Base-by-base conservation (phyloP, 2,113 vertebrate genomes). In the Myocastor coypus region DNA sequence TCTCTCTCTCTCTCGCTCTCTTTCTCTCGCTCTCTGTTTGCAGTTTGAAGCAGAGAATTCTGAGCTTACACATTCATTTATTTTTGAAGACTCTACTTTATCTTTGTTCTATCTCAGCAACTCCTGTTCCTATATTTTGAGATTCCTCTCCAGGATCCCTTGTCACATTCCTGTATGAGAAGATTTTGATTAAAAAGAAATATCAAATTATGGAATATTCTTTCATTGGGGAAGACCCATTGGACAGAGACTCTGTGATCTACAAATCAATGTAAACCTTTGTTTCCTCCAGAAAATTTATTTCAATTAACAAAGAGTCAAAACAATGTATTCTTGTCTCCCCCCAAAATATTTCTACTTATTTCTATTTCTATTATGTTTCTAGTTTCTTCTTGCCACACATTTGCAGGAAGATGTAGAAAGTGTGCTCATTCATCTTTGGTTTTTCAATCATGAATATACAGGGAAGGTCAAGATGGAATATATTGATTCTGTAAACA, bases 201-300 rank as follows among this genome's bases (percentile, higher is more conserved):
- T 42, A 30, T 1, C n/a, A 26, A 28, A 46, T 40, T 37, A 7
- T 42, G 77, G 77, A 64, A 40, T 63, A 34, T 34, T 66, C 55
- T 40, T 77, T 59, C 34, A 12, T 19, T 77, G n/a, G 26, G 13
- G 42, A 71, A 86, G 37, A 86, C 24, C 50, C 16, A 26, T 32
- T n/a, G 57, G 42, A 32, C 59, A 95, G 86, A 88, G 34, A 1
- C 6, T 71, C 71, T 91, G 90, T 91, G 59, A 91, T 73, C 42
- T 37, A 7, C 7, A 78, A 81, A 34, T 55, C 63, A 3, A 19
- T 63, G 42, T 0, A 28, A 80, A 77, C 34, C 34, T 87, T 91
- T 66, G 59, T 61, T 52, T 83, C 63, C 28, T 28, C n/a, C 59
- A 87, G 55, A 50, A 96, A 95, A 68, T 89, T 32, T 30, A 81